Evolutionary conservation across 2,797 vertebrate genomes (phyloP), one percentile per base, ranked within the genome.

Genomic region (Okamejei kenojei): DNA sequence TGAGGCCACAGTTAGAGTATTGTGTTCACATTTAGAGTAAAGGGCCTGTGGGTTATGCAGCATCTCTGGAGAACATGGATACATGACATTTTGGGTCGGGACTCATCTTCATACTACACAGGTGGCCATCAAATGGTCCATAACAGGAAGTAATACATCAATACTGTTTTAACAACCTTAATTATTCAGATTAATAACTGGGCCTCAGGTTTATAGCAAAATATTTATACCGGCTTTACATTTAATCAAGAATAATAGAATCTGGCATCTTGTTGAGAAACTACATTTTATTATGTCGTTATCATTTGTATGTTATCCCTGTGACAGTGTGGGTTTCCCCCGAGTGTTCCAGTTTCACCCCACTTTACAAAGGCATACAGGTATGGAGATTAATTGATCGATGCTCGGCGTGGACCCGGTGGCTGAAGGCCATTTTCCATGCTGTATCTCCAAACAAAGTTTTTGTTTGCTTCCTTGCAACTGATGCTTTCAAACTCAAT

Each of bases 401-500:
- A 45, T 45, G 45, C 2, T 45, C 45, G 45, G 45, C 45, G 45
- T 4, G 45, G 45, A 45, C 45, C 45, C 45, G 45, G 45, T 45
- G 45, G 45, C 45, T 45, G 45, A 45, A 45, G 45, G 45, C 45
- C 45, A 45, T 2, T 45, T 45, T 45, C 45, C 45, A 45, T 45
- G 45, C 45, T 45, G 45, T 45, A 45, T 45, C 45, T 45, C 45
- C 3, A 45, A 45, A 45, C 45, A 45, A 45, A 88, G 35, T 15
- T 35, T 65, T 21, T 88, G 61, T 68, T 68, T 29, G 61, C 35
- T 88, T 32, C 26, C 61, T 68, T 21, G 84, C 84, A 88, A n/a
- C 84, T n/a, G 61, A 63, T 35, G 17, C 35, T 68, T 88, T 88
- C 84, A 88, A 88, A 68, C 32, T 68, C 84, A 88, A 35, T 23